phyloP scores from a whole-genome alignment of 2,888 invertebrate genomes.

The Cerceris ruficornis region DNA sequence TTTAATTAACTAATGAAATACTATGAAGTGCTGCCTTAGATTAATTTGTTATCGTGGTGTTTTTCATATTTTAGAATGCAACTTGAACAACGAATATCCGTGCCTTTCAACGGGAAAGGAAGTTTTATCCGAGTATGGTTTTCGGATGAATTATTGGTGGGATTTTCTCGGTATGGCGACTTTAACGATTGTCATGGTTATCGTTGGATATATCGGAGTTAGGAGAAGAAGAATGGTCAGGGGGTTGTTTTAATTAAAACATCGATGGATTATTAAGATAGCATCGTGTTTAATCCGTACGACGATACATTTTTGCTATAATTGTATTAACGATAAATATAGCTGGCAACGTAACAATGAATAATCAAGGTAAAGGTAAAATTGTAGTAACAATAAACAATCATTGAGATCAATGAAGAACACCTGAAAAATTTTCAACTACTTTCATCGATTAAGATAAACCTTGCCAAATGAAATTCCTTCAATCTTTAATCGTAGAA shows the following conservation, averaged over 20 bases:
- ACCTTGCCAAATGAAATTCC: no score
- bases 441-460: no score
- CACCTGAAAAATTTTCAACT: no score
- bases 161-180: constrained; percentile 59
- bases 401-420: no score
- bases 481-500: no score
- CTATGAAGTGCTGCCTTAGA: neutral
- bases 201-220: constrained; percentile 65
- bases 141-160: constrained; percentile 50
- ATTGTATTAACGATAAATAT: no score
- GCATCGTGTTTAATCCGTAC: neutral
- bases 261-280: neutral
- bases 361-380: no score
- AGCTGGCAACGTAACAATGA: no score
- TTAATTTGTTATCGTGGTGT: neutral
- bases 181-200: constrained; percentile 59
- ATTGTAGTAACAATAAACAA: no score
- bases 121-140: constrained; percentile 68
- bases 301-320: no score
- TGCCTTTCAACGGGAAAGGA: constrained; percentile 65
- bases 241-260: constrained; percentile 33
- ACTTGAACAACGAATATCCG: constrained; percentile 38
- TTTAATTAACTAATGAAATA: no score
- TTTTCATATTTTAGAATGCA: constrained; percentile 60
- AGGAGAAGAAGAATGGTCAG: constrained; percentile 53